Percentiles rank a stretch among this genome's conserved stretches.
phyloP scores from a whole-genome alignment of 2,888 invertebrate genomes.

The Hedychridium roseum region DNA sequence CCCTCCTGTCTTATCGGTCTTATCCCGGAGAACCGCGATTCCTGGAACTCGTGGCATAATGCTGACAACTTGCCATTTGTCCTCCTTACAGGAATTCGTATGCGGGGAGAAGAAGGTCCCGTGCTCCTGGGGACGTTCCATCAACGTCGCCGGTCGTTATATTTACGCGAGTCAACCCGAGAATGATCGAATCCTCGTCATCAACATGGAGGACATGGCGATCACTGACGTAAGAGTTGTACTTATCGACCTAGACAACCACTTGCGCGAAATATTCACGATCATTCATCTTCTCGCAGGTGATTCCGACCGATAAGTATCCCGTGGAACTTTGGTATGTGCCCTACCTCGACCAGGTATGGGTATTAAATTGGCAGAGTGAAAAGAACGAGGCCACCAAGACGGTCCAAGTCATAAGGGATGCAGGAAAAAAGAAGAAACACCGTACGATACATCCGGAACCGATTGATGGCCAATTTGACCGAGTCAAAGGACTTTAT shows the following conservation, averaged over 20 bases:
- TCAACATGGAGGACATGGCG: conserved; percentile 77
- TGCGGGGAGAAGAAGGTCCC: conserved; percentile 74
- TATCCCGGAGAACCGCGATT: too few relatives aligned
- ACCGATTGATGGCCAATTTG: conserved; percentile 79
- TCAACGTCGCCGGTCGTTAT: conserved; percentile 76
- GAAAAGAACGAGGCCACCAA: conserved; percentile 70
- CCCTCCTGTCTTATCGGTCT: too few relatives aligned
- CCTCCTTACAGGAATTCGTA: conserved; percentile 68
- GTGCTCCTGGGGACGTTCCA: conserved; percentile 78
- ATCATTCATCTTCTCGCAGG: conserved; percentile 63
- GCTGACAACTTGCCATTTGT: too few relatives aligned
- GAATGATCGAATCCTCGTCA: conserved; percentile 74
- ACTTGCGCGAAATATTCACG: too few relatives aligned
- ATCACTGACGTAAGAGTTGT: conserved; percentile 75
- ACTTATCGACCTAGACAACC: too few relatives aligned
- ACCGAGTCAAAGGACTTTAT: conserved; percentile 73
- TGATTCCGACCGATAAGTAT: conserved; percentile 76
- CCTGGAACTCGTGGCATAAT: too few relatives aligned
- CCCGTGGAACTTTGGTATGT: conserved; percentile 77
- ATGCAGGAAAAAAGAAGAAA: conserved; percentile 75
- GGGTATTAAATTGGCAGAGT: conserved; percentile 76
- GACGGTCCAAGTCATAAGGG: conserved; percentile 76
- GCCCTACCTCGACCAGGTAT: conserved; percentile 76
- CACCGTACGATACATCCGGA: conserved; percentile 78
- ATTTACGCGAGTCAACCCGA: conserved; percentile 78